Percentiles rank a stretch among this genome's conserved stretches.
Conservation (phyloP, 2,888 invertebrate species). For the Coelogynopora nodosa region DNA sequence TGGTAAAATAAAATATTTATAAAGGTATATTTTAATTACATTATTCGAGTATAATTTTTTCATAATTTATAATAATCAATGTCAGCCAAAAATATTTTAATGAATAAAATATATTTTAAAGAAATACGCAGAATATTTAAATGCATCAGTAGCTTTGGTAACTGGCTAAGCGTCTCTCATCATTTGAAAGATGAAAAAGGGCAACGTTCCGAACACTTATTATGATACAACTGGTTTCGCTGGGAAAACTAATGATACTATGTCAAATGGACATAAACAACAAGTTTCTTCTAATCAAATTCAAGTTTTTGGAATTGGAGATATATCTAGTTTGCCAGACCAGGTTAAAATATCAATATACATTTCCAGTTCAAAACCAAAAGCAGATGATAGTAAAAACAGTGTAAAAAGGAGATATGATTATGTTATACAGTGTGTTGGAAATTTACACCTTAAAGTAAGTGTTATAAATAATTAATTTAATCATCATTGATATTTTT, state of each 20-base stretch:
- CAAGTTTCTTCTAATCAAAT: conserved; percentile 15
- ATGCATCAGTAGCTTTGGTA: conserved; percentile 1
- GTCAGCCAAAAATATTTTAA: neutral
- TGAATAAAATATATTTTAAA: too few relatives aligned
- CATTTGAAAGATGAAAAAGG: neutral
- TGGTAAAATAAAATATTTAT: too few relatives aligned
- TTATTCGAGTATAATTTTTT: too few relatives aligned
- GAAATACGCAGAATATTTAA: conserved; percentile 15
- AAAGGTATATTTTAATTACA: too few relatives aligned
- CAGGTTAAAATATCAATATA: neutral
- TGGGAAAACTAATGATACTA: neutral
- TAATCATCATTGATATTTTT: neutral
- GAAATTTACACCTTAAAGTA: neutral
- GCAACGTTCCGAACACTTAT: neutral
- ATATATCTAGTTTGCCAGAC: conserved; percentile 4
- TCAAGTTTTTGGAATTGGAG: neutral
- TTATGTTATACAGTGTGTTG: neutral
- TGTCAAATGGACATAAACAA: too few relatives aligned
- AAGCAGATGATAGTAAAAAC: conserved; percentile 18
- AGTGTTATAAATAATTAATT: too few relatives aligned
- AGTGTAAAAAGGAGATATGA: conserved; percentile 25
- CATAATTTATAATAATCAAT: neutral
- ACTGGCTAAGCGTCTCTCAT: neutral
- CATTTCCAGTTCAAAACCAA: neutral
- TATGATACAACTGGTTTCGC: neutral